A percentile compares a stretch with the other conserved stretches of the same genome.
Evolutionary conservation across 2,888 invertebrate genomes (phyloP).

Genomic region (Mallateleia sp.): DNA sequence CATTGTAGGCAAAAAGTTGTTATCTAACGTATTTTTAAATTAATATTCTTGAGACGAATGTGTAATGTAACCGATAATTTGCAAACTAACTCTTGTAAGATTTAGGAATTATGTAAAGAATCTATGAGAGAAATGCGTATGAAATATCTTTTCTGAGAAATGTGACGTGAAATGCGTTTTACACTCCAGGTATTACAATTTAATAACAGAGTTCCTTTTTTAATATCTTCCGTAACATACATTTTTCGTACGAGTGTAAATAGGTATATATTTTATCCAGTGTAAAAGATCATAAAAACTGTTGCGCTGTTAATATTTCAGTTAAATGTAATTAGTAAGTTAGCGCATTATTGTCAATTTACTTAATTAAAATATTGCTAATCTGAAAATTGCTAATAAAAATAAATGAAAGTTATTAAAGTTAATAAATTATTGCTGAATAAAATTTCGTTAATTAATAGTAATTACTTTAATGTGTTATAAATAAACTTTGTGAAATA

Average conservation of each 20-base stretch:
- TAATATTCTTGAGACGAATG: too few species aligned
- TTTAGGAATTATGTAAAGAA: slow-evolving; percentile 1
- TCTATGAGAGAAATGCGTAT: slow-evolving; percentile 4
- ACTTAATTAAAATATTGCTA: slow-evolving; percentile 26
- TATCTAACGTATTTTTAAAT: too few species aligned
- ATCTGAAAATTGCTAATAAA: slow-evolving; percentile 17
- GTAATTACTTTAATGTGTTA: slow-evolving; percentile 13
- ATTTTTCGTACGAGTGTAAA: slow-evolving; percentile 18
- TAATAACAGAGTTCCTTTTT: slow-evolving; percentile 26
- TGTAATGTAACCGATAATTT: too few species aligned
- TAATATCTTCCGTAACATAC: slow-evolving; percentile 38
- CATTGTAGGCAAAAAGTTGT: too few species aligned
- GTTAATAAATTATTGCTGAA: neutral
- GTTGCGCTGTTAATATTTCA: neutral
- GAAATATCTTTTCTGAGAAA: slow-evolving; percentile 8
- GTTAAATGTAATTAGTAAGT: slow-evolving; percentile 1
- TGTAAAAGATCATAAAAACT: too few species aligned
- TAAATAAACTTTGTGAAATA: neutral
- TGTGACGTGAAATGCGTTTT: slow-evolving; percentile 21
- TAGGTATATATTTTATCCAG: slow-evolving; percentile 3
- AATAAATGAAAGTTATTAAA: slow-evolving; percentile 10
- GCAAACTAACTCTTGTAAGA: neutral
- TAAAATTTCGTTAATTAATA: too few species aligned
- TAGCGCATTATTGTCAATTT: slow-evolving; percentile 24
- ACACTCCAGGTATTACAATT: slow-evolving; percentile 11